Evolutionary conservation across 2,888 invertebrate species (phyloP), one percentile per base, ranked within the genome.

Genomic region (Stenchaetothrips biformis): DNA sequence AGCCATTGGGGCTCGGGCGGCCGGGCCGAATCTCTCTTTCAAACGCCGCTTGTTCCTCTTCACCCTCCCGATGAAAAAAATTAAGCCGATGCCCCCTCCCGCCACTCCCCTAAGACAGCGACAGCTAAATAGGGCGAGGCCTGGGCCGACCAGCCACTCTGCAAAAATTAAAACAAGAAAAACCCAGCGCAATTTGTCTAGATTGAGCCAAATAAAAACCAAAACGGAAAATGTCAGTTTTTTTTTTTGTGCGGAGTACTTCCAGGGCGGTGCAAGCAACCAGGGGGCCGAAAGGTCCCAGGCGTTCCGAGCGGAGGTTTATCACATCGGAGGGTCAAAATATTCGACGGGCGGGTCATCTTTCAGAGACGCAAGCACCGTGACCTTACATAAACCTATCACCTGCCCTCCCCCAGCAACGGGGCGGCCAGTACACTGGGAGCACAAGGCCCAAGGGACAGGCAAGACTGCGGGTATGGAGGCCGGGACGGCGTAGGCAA

Each of bases 311-410:
- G 59, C 13, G 59, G 59, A 37, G 59, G 59, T 59, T 59, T 59
- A 59, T 59, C 59, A 16, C 59, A 13, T 6, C 59, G 59, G 59
- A 59, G 67, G 67, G 67, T 74, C 21, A 74, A 74, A 74, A 74
- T 74, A 74, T 74, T 74, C 67, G 67, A 74, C 67, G 67, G 9
- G 37, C 37, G 37, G 67, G 67, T 74, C 67, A 74, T 74, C 67
- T 25, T 74, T 74, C 67, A 74, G 11, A 11, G 67, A 74, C 67
- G 67, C 67, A 74, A 74, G 67, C 67, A 74, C 67, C 67, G 67
- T 25, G 21, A 25, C 67, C 67, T 74, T 21, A 74, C 67, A 74
- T 74, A 74, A 74, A 74, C 25, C 67, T 21, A 74, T 74, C 67
- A 74, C 67, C 67, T 74, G 67, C 25, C 21, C n/a, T 0, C 2